Evolutionary conservation across 2,113 vertebrate genomes (phyloP), one percentile per base, ranked within the genome.

Genomic region (Tylochromis polylepis): DNA sequence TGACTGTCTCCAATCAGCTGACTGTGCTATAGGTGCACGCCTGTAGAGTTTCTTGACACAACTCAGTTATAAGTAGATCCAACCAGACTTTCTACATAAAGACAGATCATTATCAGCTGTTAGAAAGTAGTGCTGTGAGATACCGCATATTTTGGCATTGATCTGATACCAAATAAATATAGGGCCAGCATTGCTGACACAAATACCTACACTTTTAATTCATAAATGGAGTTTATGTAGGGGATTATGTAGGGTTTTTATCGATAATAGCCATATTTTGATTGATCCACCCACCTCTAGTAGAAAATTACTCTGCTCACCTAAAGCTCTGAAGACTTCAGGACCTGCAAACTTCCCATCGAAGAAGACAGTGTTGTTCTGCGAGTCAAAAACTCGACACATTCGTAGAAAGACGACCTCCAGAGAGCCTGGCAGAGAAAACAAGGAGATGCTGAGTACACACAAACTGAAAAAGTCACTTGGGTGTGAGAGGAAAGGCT

Each of bases 361-460:
- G 88, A 99, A 99, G 96, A 97, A 98, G 85, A 99, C 97, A 24
- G 97, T 96, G 95, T 98, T 98, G 96, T 97, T 98, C 94, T 98
- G 97, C 22, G 97, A 97, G 96, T 99, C 97, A 82, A 98, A 98
- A 95, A 97, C 97, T 91, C 98, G 97, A 95, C 98, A 98, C 98
- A 99, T 99, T 93, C 98, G 96, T 93, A 99, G 97, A 85, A 99
- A 97, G 86, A 99, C 97, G 91, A 99, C 98, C 95, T 99, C 98
- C 89, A 99, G 96, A 92, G 98, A 99, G 88, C 98, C 98, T 98
- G 89, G 4, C 16, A 46, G 41, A 87, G 49, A 86, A 18, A 46
- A 83, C 16, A 51, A 4, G 22, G 49, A 62, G 6, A 51, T 20
- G 4, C 34, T 53, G 29, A 36, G 22, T 12, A 53, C 24, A 51